A percentile compares a stretch with the other conserved stretches of the same genome.
These are phyloP conservation scores for Hystrix brachyura DNA, from an alignment of 2,113 vertebrate genomes.

Conservation along the genomic window DNA sequence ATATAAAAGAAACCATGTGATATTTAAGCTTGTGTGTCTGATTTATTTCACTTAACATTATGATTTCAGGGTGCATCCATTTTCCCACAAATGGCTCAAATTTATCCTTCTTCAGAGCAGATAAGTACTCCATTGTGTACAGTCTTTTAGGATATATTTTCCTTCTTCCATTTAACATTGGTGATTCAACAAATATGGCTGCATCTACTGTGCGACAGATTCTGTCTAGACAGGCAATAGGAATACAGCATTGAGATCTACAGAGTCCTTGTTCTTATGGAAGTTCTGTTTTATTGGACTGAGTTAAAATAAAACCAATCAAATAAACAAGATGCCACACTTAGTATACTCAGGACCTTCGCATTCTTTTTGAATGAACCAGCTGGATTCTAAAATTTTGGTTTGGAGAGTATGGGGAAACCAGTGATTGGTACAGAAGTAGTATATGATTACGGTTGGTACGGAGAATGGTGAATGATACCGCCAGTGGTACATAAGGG, in stretches of 20 bases:
- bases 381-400: not conserved
- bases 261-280: not conserved
- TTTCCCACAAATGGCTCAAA: not conserved
- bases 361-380: not conserved
- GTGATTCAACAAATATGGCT: not conserved
- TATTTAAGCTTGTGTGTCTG: not conserved
- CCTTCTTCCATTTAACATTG: not conserved
- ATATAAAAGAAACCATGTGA: not conserved
- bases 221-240: not conserved
- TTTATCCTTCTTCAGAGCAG: not conserved
- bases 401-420: not conserved
- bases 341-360: not conserved
- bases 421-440: not conserved
- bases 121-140: not conserved
- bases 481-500: accelerated
- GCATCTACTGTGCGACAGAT: not conserved
- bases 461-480: not conserved
- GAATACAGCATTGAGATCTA: not conserved
- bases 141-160: not conserved
- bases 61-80: not conserved
- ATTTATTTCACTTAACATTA: not conserved
- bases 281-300: not conserved
- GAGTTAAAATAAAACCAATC: not conserved
- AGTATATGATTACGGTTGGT: not conserved
- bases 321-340: not conserved